phyloP scores from a whole-genome alignment of 2,113 vertebrate genomes.

The Oryzias javanicus region DNA sequence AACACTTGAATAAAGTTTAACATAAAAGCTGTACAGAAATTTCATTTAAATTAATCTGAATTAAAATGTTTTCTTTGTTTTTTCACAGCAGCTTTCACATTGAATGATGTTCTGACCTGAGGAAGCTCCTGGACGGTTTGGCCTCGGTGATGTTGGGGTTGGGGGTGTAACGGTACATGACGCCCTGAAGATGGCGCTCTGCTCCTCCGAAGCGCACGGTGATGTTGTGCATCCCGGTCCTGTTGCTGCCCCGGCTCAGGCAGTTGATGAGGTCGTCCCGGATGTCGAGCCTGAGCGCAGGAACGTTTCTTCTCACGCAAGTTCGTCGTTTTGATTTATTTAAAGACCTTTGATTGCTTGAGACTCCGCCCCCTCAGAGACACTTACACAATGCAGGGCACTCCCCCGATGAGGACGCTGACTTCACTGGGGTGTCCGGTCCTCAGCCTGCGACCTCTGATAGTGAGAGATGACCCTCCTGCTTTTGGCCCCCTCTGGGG shows the following conservation, averaged over 20 bases:
- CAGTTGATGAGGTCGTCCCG: conserved; percentile 82
- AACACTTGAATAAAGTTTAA: too few relatives aligned
- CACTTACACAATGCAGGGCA: conserved; percentile 87
- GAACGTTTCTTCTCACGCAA: neutral
- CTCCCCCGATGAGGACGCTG: conserved; percentile 85
- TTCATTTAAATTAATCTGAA: too few relatives aligned
- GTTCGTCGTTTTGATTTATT: too few relatives aligned
- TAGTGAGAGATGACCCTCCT: conserved; percentile 86
- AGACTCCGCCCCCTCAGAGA: neutral
- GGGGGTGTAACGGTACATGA: conserved; percentile 83
- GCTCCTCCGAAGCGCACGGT: conserved; percentile 82
- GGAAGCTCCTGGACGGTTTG: conserved; percentile 88
- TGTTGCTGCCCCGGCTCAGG: conserved; percentile 80
- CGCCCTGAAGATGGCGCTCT: conserved; percentile 79
- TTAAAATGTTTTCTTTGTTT: too few relatives aligned
- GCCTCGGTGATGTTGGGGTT: conserved; percentile 90
- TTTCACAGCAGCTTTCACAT: too few relatives aligned
- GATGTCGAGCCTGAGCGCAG: conserved; percentile 74
- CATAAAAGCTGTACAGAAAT: too few relatives aligned
- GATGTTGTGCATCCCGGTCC: conserved; percentile 77
- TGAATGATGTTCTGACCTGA: conserved; percentile 75
- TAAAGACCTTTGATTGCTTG: too few relatives aligned
- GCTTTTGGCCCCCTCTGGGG: conserved; percentile 88
- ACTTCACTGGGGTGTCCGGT: conserved; percentile 86
- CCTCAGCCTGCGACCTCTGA: conserved; percentile 83